Evolutionary conservation across 2,888 invertebrate species (phyloP).

Genomic region (Smittia aterrima): DNA sequence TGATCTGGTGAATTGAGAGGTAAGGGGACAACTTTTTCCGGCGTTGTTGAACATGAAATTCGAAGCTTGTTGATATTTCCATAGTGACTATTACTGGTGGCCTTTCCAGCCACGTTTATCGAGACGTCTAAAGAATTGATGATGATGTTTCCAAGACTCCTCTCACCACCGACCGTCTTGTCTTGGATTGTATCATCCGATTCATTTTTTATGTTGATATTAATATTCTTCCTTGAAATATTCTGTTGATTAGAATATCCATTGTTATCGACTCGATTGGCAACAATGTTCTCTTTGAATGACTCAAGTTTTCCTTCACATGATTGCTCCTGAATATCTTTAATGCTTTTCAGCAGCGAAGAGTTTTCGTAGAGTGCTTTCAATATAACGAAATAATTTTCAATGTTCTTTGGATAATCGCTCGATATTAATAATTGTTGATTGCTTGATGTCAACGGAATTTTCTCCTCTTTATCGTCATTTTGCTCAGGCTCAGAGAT

Average conservation of each 20-base stretch:
- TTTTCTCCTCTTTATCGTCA: constrained; percentile 7
- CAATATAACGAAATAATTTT: constrained; percentile 28
- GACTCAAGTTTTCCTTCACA: constrained; percentile 8
- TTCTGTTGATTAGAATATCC: constrained; percentile 38
- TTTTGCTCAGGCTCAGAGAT: constrained; percentile 42
- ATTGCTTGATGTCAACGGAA: constrained; percentile 26
- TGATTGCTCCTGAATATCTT: constrained; percentile 22
- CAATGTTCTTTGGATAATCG: constrained; percentile 30
- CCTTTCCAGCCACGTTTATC: background rate
- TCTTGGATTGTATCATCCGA: background rate
- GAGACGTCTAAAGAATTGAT: constrained; percentile 21
- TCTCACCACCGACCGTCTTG: background rate
- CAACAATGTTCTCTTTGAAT: constrained; percentile 53
- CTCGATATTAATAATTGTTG: too few relatives aligned
- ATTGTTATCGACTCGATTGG: constrained; percentile 50
- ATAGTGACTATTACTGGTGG: background rate
- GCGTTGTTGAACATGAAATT: constrained; percentile 19
- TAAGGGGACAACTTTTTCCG: background rate
- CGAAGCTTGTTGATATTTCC: constrained; percentile 23
- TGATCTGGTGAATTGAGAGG: background rate
- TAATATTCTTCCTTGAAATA: background rate
- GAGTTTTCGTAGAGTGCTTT: constrained; percentile 13
- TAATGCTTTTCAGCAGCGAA: background rate
- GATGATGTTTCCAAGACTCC: constrained; percentile 11
- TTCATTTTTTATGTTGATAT: constrained; percentile 18